Evolutionary conservation across 2,888 invertebrate genomes (phyloP).

Genomic region (Gastracanthus pulcherrimus): DNA sequence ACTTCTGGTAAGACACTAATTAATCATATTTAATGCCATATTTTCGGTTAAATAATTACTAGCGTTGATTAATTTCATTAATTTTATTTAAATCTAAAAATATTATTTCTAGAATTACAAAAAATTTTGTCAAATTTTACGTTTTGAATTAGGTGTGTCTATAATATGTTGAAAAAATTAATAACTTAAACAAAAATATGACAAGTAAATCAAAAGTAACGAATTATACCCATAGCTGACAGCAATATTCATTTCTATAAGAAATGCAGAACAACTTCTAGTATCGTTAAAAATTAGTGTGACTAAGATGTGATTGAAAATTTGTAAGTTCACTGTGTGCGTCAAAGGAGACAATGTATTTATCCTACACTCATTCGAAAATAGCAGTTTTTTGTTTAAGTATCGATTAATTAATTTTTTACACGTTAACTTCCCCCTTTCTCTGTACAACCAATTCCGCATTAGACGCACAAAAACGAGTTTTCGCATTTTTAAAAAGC

Average conservation of each 20-base stretch:
- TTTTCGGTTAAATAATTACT: neutral
- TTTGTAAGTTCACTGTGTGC: slow-evolving; percentile 15
- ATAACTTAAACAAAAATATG: neutral
- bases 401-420: slow-evolving; percentile 9
- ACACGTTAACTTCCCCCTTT: slow-evolving; percentile 10
- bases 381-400: slow-evolving; percentile 16
- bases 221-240: neutral
- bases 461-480: slow-evolving; percentile 27
- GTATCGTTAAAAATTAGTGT: slow-evolving; percentile 7
- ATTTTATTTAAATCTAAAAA: neutral
- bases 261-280: neutral
- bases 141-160: neutral
- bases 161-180: too few species aligned
- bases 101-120: neutral
- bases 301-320: neutral
- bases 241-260: neutral
- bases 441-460: slow-evolving; percentile 43
- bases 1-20: neutral
- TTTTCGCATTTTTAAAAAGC: slow-evolving; percentile 46
- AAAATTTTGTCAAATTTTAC: neutral
- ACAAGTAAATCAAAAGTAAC: neutral
- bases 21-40: neutral
- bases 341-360: neutral
- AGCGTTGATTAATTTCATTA: neutral
- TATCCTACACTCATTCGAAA: neutral